Evolutionary conservation across 2,888 invertebrate species (phyloP).

Genomic region (Cyclophora punctaria): DNA sequence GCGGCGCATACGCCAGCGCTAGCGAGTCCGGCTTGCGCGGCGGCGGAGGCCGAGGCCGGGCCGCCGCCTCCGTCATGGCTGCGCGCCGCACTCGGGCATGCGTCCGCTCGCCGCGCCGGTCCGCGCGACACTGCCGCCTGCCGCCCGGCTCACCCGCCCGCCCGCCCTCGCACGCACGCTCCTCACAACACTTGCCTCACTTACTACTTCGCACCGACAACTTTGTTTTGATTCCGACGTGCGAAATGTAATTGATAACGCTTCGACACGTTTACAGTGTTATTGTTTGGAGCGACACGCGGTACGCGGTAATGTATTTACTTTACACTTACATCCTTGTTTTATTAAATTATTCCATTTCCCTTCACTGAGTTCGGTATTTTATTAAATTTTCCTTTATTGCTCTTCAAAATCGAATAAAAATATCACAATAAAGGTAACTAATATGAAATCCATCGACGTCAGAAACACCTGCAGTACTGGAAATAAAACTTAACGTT

Average conservation of each 20-base stretch:
- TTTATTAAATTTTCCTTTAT: too few species aligned
- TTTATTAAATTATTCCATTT: too few species aligned
- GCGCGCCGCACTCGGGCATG: conserved; percentile 46
- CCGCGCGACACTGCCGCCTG: conserved; percentile 43
- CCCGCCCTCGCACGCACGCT: neutral
- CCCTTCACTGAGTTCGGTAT: too few species aligned
- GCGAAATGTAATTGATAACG: neutral
- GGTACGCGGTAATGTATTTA: too few species aligned
- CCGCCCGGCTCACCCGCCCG: conserved; percentile 13
- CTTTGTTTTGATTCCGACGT: neutral
- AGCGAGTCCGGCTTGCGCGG: conserved; percentile 67
- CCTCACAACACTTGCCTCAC: neutral
- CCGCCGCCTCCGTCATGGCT: conserved; percentile 67
- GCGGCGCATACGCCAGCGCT: conserved; percentile 48
- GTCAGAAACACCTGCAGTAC: too few species aligned
- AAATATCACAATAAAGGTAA: too few species aligned
- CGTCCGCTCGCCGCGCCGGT: conserved; percentile 57
- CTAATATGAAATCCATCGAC: too few species aligned
- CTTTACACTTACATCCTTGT: too few species aligned
- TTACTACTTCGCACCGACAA: neutral
- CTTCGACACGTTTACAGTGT: too few species aligned
- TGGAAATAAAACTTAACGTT: too few species aligned
- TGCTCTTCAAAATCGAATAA: too few species aligned
- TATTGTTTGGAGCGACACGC: too few species aligned
- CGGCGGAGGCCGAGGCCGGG: conserved; percentile 68